Evolutionary conservation across 1,140 invertebrate species (phyloP).

Genomic region (Caerostris extrusa): DNA sequence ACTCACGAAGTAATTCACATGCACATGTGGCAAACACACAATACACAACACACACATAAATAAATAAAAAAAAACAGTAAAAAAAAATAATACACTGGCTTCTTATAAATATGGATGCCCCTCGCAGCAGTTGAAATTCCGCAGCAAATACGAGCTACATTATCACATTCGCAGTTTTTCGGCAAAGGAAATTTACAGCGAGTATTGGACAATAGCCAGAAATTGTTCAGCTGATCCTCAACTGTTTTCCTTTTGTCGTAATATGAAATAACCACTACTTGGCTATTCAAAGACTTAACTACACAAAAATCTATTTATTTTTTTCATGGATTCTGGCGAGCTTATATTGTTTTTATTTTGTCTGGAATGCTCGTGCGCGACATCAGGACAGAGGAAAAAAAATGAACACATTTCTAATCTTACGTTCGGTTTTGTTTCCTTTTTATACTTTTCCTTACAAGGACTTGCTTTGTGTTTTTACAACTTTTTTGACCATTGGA

Average conservation of each 20-base stretch:
- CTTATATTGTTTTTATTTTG: neutral
- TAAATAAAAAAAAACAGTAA: neutral
- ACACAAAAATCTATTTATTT: constrained; percentile 22
- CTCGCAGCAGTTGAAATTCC: constrained; percentile 17
- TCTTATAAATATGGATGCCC: constrained; percentile 25
- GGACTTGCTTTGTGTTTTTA: constrained; percentile 42
- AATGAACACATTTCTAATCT: constrained; percentile 36
- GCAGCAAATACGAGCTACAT: constrained; percentile 4
- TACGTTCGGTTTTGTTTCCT: constrained; percentile 27
- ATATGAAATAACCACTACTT: constrained; percentile 33
- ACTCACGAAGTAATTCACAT: neutral
- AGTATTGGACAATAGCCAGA: constrained; percentile 30
- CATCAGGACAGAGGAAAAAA: neutral
- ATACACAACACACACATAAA: neutral
- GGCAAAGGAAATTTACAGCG: constrained; percentile 23
- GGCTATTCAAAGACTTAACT: constrained; percentile 9
- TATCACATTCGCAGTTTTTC: constrained; percentile 12
- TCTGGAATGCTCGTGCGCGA: neutral
- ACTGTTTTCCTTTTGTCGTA: neutral
- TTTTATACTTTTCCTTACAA: constrained; percentile 32
- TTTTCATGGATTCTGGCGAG: neutral
- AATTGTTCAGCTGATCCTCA: constrained; percentile 1
- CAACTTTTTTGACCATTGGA: constrained; percentile 42
- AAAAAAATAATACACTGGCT: neutral
- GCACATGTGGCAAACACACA: neutral